Base-by-base conservation (phyloP, 2,888 invertebrate species). In the Apamea monoglypha region DNA sequence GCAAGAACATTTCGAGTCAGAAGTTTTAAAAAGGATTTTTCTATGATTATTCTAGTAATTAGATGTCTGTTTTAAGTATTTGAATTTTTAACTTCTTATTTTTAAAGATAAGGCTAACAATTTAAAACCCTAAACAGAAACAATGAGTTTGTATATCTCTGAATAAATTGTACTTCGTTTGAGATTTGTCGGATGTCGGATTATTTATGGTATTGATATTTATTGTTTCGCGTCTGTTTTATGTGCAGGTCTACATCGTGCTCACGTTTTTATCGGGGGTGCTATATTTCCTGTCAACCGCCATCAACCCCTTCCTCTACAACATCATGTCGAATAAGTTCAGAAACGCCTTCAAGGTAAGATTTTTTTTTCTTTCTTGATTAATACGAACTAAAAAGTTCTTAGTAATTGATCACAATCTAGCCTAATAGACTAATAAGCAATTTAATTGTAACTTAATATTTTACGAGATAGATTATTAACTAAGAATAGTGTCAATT, bases 311-410 rank as follows among this genome's bases (percentile, higher is more conserved):
- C 0, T 97, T 99, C 80, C 97, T 99, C 21, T 99, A 99, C 97
- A 99, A 99, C 95, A 98, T 99, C 80, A 99, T 99, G 99, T 99
- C 99, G n/a, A 98, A 99, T 94, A 99, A 99, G 95, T 99, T 99
- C 95, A 97, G 99, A 76, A 98, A 98, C 90, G 99, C 99, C 67
- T 99, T 99, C 95, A 98, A 98, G 98, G 99, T 99, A 96, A 96
- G 95, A n/a, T n/a, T n/a, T n/a, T n/a, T n/a, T n/a, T n/a, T n/a
- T n/a, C n/a, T n/a, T n/a, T n/a, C n/a, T n/a, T n/a, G n/a, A n/a
- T n/a, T n/a, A n/a, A n/a, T n/a, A n/a, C n/a, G n/a, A n/a, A n/a
- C n/a, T n/a, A n/a, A n/a, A n/a, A n/a, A n/a, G n/a, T n/a, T n/a
- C n/a, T n/a, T n/a, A n/a, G n/a, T n/a, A n/a, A n/a, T n/a, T n/a